These are phyloP conservation scores for Notechis scutatus DNA, from an alignment of 2,113 vertebrate genomes.

Conservation along the genomic window DNA sequence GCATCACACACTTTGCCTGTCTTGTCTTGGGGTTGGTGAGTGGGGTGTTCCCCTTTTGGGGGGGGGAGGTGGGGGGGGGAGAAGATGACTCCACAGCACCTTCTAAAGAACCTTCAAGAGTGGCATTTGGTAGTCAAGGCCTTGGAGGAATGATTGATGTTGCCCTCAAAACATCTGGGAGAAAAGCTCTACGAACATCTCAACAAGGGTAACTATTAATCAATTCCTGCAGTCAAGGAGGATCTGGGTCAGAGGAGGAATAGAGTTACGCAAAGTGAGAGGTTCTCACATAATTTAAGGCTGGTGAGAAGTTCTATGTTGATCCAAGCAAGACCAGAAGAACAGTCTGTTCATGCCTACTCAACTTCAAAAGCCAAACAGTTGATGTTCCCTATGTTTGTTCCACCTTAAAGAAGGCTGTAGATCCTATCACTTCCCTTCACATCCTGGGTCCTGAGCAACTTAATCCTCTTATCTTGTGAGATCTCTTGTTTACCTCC, in stretches of 20 bases:
- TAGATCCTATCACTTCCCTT: not conserved
- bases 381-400: not conserved
- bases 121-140: not conserved
- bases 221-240: not conserved
- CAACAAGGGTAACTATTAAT: not conserved
- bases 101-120: not conserved
- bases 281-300: not conserved
- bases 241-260: not conserved
- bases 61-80: accelerated
- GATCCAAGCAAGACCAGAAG: not conserved
- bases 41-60: not conserved
- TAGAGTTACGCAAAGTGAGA: not conserved
- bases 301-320: too few relatives aligned
- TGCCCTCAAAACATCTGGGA: not conserved
- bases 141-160: not conserved
- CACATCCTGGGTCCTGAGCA: not conserved
- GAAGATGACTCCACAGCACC: not conserved
- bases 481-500: not conserved
- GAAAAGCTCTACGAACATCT: not conserved
- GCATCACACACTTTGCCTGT: not conserved
- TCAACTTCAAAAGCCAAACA: not conserved
- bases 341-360: too few relatives aligned
- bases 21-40: not conserved
- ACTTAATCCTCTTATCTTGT: not conserved
- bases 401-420: not conserved